These are phyloP conservation scores for Sphinx pinastri DNA, from an alignment of 2,888 invertebrate genomes.

Conservation along the genomic window DNA sequence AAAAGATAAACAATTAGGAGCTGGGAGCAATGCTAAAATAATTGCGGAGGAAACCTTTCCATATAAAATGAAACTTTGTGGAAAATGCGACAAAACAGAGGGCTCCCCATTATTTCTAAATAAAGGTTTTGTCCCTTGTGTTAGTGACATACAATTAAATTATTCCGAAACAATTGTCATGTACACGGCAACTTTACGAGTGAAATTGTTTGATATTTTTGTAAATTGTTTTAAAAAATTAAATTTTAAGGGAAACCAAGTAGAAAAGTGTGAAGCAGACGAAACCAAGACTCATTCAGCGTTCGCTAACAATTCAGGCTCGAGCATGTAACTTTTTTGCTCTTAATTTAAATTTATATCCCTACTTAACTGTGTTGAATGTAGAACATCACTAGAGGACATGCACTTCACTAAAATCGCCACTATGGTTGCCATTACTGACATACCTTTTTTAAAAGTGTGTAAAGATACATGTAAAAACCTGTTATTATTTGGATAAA, in stretches of 20 bases:
- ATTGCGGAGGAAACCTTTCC: slow-evolving; percentile 40
- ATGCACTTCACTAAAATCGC: too few relatives aligned
- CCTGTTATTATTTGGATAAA: too few relatives aligned
- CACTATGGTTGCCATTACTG: too few relatives aligned
- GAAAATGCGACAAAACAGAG: slow-evolving; percentile 29
- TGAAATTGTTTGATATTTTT: slow-evolving; percentile 25
- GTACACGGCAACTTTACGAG: slow-evolving; percentile 32
- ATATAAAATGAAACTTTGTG: slow-evolving; percentile 35
- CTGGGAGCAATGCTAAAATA: slow-evolving; percentile 51
- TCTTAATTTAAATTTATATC: too few relatives aligned
- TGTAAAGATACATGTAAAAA: too few relatives aligned
- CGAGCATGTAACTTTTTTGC: not conserved
- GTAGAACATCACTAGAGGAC: too few relatives aligned
- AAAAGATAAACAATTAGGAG: slow-evolving; percentile 60
- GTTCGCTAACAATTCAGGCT: not conserved
- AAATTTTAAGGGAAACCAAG: not conserved
- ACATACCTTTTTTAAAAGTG: too few relatives aligned
- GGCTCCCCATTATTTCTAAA: slow-evolving; percentile 30
- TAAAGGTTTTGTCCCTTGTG: slow-evolving; percentile 31
- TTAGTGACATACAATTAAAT: slow-evolving; percentile 48
- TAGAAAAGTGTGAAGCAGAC: not conserved
- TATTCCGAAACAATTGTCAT: slow-evolving; percentile 44
- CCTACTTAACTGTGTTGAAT: too few relatives aligned
- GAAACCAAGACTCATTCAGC: not conserved
- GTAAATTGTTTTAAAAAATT: slow-evolving; percentile 9